Evolutionary conservation across 2,797 vertebrate genomes (phyloP), one percentile per base, ranked within the genome.

Genomic region (Bryconaethiops microstoma): DNA sequence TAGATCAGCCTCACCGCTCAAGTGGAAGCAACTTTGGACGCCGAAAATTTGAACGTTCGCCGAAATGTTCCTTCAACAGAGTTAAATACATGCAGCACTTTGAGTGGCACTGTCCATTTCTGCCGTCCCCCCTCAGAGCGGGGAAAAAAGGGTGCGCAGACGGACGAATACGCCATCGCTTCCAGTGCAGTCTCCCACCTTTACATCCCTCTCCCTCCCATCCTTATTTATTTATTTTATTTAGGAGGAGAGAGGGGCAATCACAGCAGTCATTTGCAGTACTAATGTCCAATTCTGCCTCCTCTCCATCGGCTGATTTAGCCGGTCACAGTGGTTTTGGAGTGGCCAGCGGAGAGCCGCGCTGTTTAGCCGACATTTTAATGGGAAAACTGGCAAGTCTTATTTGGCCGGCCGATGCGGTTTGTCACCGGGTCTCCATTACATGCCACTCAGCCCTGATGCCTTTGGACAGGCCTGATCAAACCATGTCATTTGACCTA

Each of bases 401-500:
- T 98, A 99, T 98, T 98, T 97, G 97, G 98, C 97, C 95, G 94
- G 96, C 96, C 97, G 95, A 99, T 99, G 98, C 96, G 97, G 96
- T 99, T 98, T 99, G 98, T 99, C 97, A 98, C 96, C 94, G 88
- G 95, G 95, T 98, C 97, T 97, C 97, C 97, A 98, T 99, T 99
- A 97, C 96, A 95, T 96, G 96, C 96, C 97, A 97, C 96, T 98
- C 97, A 98, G 95, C 95, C 95, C 96, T 98, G 97, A 99, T 99
- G 96, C 95, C 96, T 98, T 99, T 97, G 95, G 97, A 99, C 98
- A 99, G 97, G 94, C 95, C 96, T 99, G 97, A 99, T 99, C 97
- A 99, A 99, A 98, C 97, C 96, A 97, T 97, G 97, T 98, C 96
- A 97, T 97, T 97, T 98, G 97, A 99, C 97, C 98, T 97, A 96